Evolutionary conservation across 2,888 invertebrate species (phyloP), one percentile per base, ranked within the genome.

Genomic region (Plagiodera versicolora): DNA sequence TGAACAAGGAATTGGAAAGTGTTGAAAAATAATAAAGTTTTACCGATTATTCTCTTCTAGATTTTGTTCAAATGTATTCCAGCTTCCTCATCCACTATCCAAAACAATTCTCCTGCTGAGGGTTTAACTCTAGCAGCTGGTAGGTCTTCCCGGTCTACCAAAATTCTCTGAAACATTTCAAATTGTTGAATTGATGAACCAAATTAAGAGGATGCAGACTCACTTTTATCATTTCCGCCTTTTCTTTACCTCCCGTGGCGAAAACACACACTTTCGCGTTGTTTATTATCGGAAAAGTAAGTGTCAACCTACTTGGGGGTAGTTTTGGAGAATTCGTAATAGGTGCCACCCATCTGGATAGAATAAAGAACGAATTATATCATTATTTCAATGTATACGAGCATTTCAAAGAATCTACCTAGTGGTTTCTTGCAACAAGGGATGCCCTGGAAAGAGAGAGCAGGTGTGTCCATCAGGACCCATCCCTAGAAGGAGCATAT

Each of bases 381-480:
- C n/a, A n/a, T n/a, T n/a, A n/a, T n/a, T n/a, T n/a, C n/a, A n/a
- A n/a, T n/a, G n/a, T n/a, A n/a, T n/a, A n/a, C n/a, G n/a, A n/a
- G n/a, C n/a, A n/a, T n/a, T n/a, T n/a, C 24, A 6, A 24, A 24
- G 6, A 5, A 6, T 14, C 14, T 39, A 39, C 39, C 39, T 78
- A 0, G 77, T 76, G 0, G 77, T 82, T 75, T 91, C 92, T 0
- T 86, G 76, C 1, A 93, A 80, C 6, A 89, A 77, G 0, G 81
- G 78, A 77, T 94, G 93, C 0, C 85, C 88, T 0, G 99, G 98
- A 81, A 99, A 99, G 14, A 99, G 81, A 0, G 98, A 98, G 76
- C 97, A 97, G 0, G 98, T 98, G 80, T 99, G 99, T 0, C 98
- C 98, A 77, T 99, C 99, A 0, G 97, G 98, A 0, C 99, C 99